Base-by-base conservation (phyloP, 2,797 vertebrate genomes). In the Cirrhinus mrigala region DNA sequence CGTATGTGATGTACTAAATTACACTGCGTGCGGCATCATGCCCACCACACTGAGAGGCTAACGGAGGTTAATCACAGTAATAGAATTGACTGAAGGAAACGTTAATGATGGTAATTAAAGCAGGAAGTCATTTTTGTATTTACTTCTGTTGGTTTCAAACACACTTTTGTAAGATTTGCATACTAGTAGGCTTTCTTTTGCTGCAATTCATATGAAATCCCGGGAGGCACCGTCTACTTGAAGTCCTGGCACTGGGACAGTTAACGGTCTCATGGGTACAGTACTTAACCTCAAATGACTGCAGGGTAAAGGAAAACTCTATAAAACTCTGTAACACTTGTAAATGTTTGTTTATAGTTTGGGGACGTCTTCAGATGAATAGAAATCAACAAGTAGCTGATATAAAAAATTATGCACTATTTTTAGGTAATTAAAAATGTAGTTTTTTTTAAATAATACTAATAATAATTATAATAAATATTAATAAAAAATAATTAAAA, bases 31-130 rank as follows among this genome's bases (percentile, higher is more conserved):
- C 78, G 82, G 88, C 89, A 87, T 88, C 84, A 88, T 84, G 79
- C 90, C 90, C 87, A 4, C 89, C 83, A 91, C 86, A 88, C 89
- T 87, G 87, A 81, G 73, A 85, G 92, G 91, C 91, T 93, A 94
- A 94, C 91, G 90, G 92, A 93, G 94, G 95, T 95, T 95, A 95
- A 95, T 95, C 93, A 90, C 85, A 87, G 83, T 85, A 93, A 91
- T 90, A 91, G 90, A 92, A 92, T 89, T 91, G 83, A 88, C 92
- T 92, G 92, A 94, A 84, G 60, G 69, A 85, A 95, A 93, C 90
- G 91, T 93, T 93, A 94, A 93, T 85, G 85, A 87, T 87, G 89
- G 88, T 92, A 93, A 94, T 94, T 94, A 93, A 93, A 87, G 88
- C 88, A 85, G 52, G 75, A 85, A 85, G 50, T 58, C 22, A 69